Evolutionary conservation across 2,888 invertebrate genomes (phyloP).

Genomic region (Ferrisia virgata): DNA sequence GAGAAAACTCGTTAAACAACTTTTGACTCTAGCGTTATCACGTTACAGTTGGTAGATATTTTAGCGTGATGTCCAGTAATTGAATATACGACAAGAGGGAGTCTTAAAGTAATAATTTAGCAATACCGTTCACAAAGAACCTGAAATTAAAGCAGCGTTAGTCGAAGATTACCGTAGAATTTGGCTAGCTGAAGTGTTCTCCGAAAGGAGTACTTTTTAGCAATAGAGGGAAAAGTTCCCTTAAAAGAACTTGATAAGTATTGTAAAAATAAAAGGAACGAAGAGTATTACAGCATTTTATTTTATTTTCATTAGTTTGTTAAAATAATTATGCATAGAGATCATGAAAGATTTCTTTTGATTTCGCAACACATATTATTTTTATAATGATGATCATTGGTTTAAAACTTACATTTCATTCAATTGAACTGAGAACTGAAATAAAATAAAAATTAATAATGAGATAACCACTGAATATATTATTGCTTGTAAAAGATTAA

Average conservation of each 20-base stretch:
- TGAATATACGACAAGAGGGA: not conserved
- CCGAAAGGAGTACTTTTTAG: not conserved
- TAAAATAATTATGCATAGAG: too few species aligned
- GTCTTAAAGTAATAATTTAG: not conserved
- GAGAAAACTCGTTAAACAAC: not conserved
- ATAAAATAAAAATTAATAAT: too few species aligned
- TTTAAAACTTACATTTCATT: too few species aligned
- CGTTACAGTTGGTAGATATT: not conserved
- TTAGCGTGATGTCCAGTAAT: not conserved
- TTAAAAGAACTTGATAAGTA: not conserved
- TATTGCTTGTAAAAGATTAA: too few species aligned
- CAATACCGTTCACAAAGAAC: constrained; percentile 1
- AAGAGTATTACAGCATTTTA: too few species aligned
- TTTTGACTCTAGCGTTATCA: not conserved
- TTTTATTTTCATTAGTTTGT: too few species aligned
- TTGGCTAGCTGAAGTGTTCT: not conserved
- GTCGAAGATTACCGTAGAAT: not conserved
- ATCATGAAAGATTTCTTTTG: too few species aligned
- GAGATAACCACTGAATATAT: too few species aligned
- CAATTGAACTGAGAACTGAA: too few species aligned
- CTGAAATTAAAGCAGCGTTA: not conserved
- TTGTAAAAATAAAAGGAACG: not conserved
- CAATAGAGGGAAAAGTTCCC: not conserved
- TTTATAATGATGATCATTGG: too few species aligned
- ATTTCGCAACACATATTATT: too few species aligned